Base-by-base conservation (phyloP, 1,140 invertebrate species). In the Saxidomus purpurata region DNA sequence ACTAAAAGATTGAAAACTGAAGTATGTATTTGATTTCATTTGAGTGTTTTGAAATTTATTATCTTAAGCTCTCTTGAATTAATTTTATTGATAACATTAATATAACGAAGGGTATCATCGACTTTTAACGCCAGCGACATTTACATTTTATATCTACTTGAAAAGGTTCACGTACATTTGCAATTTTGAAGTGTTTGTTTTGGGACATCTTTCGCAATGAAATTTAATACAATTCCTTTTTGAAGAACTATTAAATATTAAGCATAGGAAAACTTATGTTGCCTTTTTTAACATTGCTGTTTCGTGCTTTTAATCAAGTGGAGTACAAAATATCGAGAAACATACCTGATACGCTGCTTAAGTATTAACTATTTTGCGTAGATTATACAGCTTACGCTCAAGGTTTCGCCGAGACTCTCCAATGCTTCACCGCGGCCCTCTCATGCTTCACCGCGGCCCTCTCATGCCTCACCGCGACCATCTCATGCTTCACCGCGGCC, bases 161-260 rank as follows among this genome's bases (percentile, higher is more conserved):
- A 71, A 8, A 2, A n/a, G 34, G 67, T 71, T 63, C 67, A 71
- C 19, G 67, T 19, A 71, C 17, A 34, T 71, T 28, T 71, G 3
- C n/a, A 71, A 71, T 38, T 38, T 38, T 71, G 1, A 71, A 71
- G 67, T 71, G 67, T 71, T 71, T 71, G 36, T 36, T 71, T 71
- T 71, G 34, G 22, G 34, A 38, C 11, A 71, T 38, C 61, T 67
- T 71, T 71, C 31, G 67, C 34, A 71, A 34, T 71, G 17, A 71
- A 38, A 71, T 71, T 19, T 15, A 40, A 67, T 38, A 38, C 67
- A 38, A 38, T 38, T 36, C 17, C 22, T 1, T 36, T 15, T 36
- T 71, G 25, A 71, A 71, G 25, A 71, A 4, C 67, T 15, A 38
- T 71, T 40, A 71, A 71, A 25, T 67, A 67, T 31, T 61, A 61